Percentiles rank a stretch among this genome's conserved stretches.
Evolutionary conservation across 2,888 invertebrate species (phyloP).

Genomic region (Drosophila gaucha): DNA sequence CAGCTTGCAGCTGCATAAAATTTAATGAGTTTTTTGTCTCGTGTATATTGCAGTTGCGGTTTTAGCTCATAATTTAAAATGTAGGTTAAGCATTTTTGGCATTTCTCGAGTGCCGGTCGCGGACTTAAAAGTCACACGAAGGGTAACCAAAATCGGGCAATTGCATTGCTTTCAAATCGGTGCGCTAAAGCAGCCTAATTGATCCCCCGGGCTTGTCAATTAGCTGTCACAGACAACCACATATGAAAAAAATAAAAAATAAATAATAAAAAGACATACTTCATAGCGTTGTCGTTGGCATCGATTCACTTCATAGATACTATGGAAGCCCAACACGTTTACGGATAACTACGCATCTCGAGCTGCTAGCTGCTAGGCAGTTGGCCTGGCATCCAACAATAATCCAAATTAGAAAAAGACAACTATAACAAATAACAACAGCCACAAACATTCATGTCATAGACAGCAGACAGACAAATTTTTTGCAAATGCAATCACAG

Average conservation of each 20-base stretch:
- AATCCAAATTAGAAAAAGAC: constrained; percentile 64
- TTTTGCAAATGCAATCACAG: constrained; percentile 67
- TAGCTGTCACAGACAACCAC: constrained; percentile 41
- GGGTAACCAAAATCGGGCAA: constrained; percentile 64
- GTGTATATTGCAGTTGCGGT: constrained; percentile 36
- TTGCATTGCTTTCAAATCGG: constrained; percentile 51
- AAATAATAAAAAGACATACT: constrained; percentile 14
- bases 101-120: constrained; percentile 38
- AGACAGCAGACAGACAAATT: constrained; percentile 43
- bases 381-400: constrained; percentile 59
- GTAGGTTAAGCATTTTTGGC: constrained; percentile 73
- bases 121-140: constrained; percentile 23
- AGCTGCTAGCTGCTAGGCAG: constrained; percentile 33
- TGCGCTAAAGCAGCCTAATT: constrained; percentile 57
- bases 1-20: constrained; percentile 52
- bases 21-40: constrained; percentile 68
- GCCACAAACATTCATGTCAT: constrained; percentile 14
- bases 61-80: constrained; percentile 54
- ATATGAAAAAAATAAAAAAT: not conserved
- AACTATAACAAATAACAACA: constrained; percentile 21
- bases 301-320: constrained; percentile 47
- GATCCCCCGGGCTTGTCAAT: constrained; percentile 73
- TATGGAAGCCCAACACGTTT: constrained; percentile 43
- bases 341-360: no score
- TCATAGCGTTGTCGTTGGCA: constrained; percentile 35